Evolutionary conservation across 2,888 invertebrate species (phyloP), one percentile per base, ranked within the genome.

Genomic region (Mythimna vitellina): DNA sequence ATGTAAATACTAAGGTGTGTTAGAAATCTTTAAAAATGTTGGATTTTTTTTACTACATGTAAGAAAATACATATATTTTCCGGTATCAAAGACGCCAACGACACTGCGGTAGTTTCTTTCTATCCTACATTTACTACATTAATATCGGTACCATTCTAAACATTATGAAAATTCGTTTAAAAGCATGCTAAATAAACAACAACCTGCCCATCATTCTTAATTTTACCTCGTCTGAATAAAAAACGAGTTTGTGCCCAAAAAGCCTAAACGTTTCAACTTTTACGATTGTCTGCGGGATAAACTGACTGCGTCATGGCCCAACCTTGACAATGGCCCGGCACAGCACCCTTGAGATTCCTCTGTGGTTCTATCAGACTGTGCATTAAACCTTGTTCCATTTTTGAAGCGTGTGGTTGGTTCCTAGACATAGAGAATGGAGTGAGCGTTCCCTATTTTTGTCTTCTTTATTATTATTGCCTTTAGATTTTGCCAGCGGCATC

Each of bases 311-410:
- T 25, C n/a, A 49, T 65, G 61, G 56, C 46, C 14, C 54, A 71
- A 70, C 70, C 76, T 80, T 80, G 83, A 65, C 80, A 81, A 70
- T 70, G 69, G 62, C 12, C 53, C 46, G 51, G 29, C 29, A 70
- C 57, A 25, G 66, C 69, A 75, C 80, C 80, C 83, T 76, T 72
- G 83, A 83, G 83, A 22, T 73, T 76, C 69, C 76, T 69, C 72
- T 51, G 49, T n/a, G 3, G 49, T n/a, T 51, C 8, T 73, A 76
- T 53, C 61, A 65, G 69, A 51, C 61, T 63, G 64, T 68, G 76
- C 64, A 56, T 64, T 67, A 82, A 75, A 70, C 83, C 81, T 80
- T 65, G 81, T 46, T 70, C 81, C 83, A 81, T 65, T 75, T 81
- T 70, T 61, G 51, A 69, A 65, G 57, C 51, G 49, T 65, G 42